Percentiles rank a stretch among this genome's conserved stretches.
Conservation (phyloP, 2,797 vertebrate genomes). For the Danio tinwini region DNA sequence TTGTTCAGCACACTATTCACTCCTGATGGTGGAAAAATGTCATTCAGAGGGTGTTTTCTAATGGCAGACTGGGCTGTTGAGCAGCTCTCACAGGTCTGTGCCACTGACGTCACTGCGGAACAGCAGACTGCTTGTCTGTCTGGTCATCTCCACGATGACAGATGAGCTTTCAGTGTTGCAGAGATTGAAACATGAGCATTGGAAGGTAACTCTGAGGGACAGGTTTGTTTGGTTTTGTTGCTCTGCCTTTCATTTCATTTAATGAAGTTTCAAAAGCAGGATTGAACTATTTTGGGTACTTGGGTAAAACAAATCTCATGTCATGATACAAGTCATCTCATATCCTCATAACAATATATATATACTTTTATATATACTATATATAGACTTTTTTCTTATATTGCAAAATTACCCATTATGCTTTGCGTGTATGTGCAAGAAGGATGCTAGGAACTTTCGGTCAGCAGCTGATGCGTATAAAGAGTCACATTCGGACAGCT, state of each 20-base stretch:
- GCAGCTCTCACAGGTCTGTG: constrained; percentile 35
- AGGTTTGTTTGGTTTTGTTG: background rate
- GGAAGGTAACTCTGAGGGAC: background rate
- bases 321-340: no score
- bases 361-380: no score
- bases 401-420: no score
- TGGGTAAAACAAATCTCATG: no score
- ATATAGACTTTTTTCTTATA: no score
- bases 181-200: constrained; percentile 1
- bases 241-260: background rate
- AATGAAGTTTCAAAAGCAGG: background rate
- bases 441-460: no score
- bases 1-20: background rate
- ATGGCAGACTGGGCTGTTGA: constrained; percentile 10
- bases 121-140: constrained; percentile 46
- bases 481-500: no score
- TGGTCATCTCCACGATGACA: constrained; percentile 25
- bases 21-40: background rate
- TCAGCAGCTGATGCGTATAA: no score
- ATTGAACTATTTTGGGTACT: background rate
- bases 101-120: constrained; percentile 43
- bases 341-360: no score
- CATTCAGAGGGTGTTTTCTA: constrained; percentile 17
- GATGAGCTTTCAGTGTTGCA: constrained; percentile 32
- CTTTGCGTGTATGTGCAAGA: no score